Base-by-base conservation (phyloP, 1,140 invertebrate genomes). In the Bombus breviceps region DNA sequence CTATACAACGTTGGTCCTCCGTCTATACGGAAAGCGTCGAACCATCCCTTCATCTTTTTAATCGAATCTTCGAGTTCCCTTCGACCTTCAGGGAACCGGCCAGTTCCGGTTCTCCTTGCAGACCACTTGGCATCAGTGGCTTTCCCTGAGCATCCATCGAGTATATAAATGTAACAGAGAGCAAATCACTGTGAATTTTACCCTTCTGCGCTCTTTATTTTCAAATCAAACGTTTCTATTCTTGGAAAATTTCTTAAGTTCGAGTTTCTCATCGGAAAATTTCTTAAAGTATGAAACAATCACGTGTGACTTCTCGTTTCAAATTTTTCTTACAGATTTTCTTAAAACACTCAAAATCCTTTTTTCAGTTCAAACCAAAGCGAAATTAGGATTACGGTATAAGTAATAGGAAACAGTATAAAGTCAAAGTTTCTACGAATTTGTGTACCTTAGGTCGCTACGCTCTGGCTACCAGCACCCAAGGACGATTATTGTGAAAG, bases 1-100 rank as follows among this genome's bases (percentile, higher is more conserved):
- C 97, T 97, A 96, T 99, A 99, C 83, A 99, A 96, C 83, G 98
- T 99, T 64, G 98, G 98, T 83, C 98, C 98, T 89, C 98, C 98
- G 95, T 99, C 98, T 94, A 97, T 97, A 89, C 98, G 97, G 96
- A 99, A 99, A 86, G 98, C 98, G 94, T 98, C 98, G 94, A 98
- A 98, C 98, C 98, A 98, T 93, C 98, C 98, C 96, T 97, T 98
- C 98, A 98, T 98, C 93, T 93, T 90, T 15, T 37, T 32, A 13
- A 34, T 6, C 3, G 25, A n/a, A 62, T 71, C 77, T 53, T 53
- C 13, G 37, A 59, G 18, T 25, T 10, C 41, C 15, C 32, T 34
- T 66, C 32, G 34, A 73, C 57, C 68, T 37, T 69, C 74, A 53
- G 25, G 32, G 68, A 71, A 81, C 81, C 74, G 85, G 66, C 37